Conservation (phyloP, 1,140 invertebrate genomes). For the Lerema accius region DNA sequence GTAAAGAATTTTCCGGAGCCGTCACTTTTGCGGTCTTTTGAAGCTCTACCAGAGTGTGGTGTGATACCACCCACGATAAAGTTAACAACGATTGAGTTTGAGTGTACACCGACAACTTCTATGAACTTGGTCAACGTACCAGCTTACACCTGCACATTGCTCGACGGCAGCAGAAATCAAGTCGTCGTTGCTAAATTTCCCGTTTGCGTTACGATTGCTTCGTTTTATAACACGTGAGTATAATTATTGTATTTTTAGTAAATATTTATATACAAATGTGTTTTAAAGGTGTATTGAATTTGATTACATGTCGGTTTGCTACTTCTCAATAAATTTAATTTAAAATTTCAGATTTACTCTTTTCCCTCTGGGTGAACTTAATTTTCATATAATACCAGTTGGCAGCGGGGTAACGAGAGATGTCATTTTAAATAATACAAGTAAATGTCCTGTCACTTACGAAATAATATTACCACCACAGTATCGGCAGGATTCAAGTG, state of each 20-base stretch:
- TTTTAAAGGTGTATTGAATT: no score
- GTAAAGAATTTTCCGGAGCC: slow-evolving; percentile 75
- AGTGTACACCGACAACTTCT: slow-evolving; percentile 68
- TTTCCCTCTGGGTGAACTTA: slow-evolving; percentile 72
- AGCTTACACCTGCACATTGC: slow-evolving; percentile 65
- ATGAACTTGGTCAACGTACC: slow-evolving; percentile 68
- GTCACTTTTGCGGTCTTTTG: slow-evolving; percentile 60
- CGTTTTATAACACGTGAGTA: slow-evolving; percentile 77
- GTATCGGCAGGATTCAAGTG: slow-evolving; percentile 50
- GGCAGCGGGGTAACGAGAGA: slow-evolving; percentile 65
- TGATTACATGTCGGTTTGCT: no score
- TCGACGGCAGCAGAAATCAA: slow-evolving; percentile 71
- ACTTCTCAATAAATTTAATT: no score
- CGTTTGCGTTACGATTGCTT: slow-evolving; percentile 69
- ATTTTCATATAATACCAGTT: slow-evolving; percentile 73
- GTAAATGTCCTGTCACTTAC: slow-evolving; percentile 74
- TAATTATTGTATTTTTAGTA: no score
- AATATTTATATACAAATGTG: no score
- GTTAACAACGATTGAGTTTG: slow-evolving; percentile 60
- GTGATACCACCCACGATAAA: slow-evolving; percentile 59
- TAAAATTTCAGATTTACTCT: slow-evolving; percentile 74
- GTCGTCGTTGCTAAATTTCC: slow-evolving; percentile 76
- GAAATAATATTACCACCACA: slow-evolving; percentile 62
- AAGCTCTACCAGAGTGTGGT: slow-evolving; percentile 58
- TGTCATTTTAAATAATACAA: slow-evolving; percentile 73